Evolutionary conservation across 2,888 invertebrate species (phyloP).

Genomic region (Odontocolon sp.): DNA sequence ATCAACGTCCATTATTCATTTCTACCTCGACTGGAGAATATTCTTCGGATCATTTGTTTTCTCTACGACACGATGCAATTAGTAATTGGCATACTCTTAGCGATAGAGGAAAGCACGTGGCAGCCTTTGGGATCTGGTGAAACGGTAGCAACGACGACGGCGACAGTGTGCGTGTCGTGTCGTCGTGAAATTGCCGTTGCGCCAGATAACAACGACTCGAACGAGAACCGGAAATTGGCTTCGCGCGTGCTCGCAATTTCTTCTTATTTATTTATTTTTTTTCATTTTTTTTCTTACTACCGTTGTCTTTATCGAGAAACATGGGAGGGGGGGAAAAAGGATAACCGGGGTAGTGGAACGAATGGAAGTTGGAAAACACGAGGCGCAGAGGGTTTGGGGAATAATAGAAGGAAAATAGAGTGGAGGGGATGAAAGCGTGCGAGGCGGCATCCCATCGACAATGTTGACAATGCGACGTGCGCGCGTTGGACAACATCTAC

Average conservation of each 20-base stretch:
- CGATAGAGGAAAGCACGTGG: background rate
- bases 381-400: background rate
- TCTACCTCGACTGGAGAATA: background rate
- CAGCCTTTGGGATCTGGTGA: constrained; percentile 56
- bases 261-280: background rate
- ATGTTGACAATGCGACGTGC: constrained; percentile 52
- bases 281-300: background rate
- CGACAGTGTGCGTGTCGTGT: constrained; percentile 30
- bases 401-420: constrained; percentile 15
- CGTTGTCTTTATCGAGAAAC: background rate
- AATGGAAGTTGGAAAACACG: background rate
- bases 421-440: constrained; percentile 53
- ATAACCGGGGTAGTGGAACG: constrained; percentile 5
- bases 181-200: constrained; percentile 39
- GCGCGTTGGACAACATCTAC: constrained; percentile 56
- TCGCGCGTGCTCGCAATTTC: constrained; percentile 40
- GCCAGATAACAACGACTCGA: constrained; percentile 38
- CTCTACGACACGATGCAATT: background rate
- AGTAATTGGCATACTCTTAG: background rate
- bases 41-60: background rate
- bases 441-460: constrained; percentile 53
- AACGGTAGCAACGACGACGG: no score
- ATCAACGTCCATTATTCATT: background rate
- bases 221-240: constrained; percentile 52
- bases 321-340: background rate